Percentiles rank a stretch among this genome's conserved stretches.
phyloP scores from a whole-genome alignment of 2,888 invertebrate genomes.

The Baccha elongata region DNA sequence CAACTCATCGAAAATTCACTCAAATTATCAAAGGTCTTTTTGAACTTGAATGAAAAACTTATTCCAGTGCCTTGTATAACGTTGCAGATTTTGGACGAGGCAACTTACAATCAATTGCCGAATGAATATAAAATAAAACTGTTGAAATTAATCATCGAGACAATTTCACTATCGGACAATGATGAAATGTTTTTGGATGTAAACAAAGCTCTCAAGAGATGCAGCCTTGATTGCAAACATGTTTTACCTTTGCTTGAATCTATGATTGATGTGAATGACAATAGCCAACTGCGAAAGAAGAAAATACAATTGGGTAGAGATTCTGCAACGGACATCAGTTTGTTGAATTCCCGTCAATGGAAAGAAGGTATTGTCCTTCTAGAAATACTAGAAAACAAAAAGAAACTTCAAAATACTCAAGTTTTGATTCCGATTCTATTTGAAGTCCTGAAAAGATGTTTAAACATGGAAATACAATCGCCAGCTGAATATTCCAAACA shows the following conservation, averaged over 20 bases:
- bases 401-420: slow-evolving; percentile 88
- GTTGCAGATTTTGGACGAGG: slow-evolving; percentile 77
- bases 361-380: slow-evolving; percentile 90
- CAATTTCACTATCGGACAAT: slow-evolving; percentile 85
- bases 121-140: slow-evolving; percentile 82
- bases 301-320: slow-evolving; percentile 7
- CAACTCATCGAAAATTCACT: slow-evolving; percentile 84
- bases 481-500: slow-evolving; percentile 95
- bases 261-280: slow-evolving; percentile 82
- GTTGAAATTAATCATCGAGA: slow-evolving; percentile 84
- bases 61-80: slow-evolving; percentile 79
- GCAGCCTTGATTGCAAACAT: slow-evolving; percentile 86
- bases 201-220: slow-evolving; percentile 86
- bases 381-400: slow-evolving; percentile 93
- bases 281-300: background rate
- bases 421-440: slow-evolving; percentile 89
- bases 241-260: slow-evolving; percentile 84
- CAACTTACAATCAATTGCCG: slow-evolving; percentile 82
- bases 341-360: slow-evolving; percentile 88
- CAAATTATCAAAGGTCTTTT: slow-evolving; percentile 82
- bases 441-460: slow-evolving; percentile 89
- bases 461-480: slow-evolving; percentile 91
- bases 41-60: slow-evolving; percentile 75
- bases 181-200: slow-evolving; percentile 85
- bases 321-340: slow-evolving; percentile 70